Evolutionary conservation across 2,113 vertebrate genomes (phyloP).

Genomic region (Neogobius melanostomus): DNA sequence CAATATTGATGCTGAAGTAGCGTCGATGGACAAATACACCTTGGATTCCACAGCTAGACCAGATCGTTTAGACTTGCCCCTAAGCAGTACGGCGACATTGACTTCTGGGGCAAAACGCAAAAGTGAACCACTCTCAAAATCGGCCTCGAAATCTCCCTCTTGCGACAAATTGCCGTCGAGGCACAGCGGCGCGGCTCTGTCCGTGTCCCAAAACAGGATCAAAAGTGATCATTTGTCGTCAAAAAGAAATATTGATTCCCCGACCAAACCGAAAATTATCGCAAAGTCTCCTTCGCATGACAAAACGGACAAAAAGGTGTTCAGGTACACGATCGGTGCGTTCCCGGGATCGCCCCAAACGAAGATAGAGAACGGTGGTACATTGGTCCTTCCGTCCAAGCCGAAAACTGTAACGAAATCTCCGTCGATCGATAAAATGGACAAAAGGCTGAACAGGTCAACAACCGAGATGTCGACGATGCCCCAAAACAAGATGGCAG

Average conservation of each 20-base stretch:
- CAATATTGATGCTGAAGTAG: no score
- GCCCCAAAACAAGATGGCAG: not conserved
- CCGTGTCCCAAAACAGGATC: not conserved
- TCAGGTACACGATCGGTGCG: not conserved
- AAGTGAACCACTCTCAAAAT: not conserved
- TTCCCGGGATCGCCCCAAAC: not conserved
- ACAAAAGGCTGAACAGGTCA: not conserved
- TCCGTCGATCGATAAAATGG: not conserved
- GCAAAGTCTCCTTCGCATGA: not conserved
- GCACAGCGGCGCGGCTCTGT: not conserved
- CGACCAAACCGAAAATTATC: constrained; percentile 1
- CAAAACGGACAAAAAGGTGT: not conserved
- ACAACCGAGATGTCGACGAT: not conserved
- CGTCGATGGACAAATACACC: not conserved
- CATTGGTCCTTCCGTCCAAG: not conserved
- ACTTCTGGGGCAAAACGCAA: not conserved
- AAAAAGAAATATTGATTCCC: not conserved
- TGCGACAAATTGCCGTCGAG: not conserved
- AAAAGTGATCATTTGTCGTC: not conserved
- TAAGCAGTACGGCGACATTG: not conserved
- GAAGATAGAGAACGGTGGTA: not conserved
- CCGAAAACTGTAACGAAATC: not conserved
- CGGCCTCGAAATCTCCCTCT: not conserved
- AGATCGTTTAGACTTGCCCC: not conserved
- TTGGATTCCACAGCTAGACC: not conserved